Evolutionary conservation across 2,888 invertebrate species (phyloP), one percentile per base, ranked within the genome.

Genomic region (Eristalinus aeneus): DNA sequence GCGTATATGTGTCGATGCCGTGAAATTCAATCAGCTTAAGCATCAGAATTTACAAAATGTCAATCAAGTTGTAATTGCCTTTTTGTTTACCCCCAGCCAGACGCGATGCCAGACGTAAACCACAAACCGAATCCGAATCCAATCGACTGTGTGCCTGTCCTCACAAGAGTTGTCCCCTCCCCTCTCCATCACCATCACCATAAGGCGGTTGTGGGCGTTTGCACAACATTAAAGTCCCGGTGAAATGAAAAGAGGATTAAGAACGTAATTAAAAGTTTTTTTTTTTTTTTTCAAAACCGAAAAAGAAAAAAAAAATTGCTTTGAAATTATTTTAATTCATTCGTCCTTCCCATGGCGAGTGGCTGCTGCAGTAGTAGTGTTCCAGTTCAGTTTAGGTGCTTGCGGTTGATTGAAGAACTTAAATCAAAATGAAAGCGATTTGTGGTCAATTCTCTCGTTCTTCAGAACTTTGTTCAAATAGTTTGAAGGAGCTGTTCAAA

Each of bases 381-480:
- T 22, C 54, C 34, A 80, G 71, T 72, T 67, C 5, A 5, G 27
- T 27, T 72, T 73, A 22, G 56, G 46, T 71, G 31, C 58, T 65
- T 46, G 69, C 27, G 63, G 27, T 69, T 85, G 85, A 85, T 85
- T 81, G 76, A 68, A 84, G 76, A 68, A 80, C 71, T 54, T 23
- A 54, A 85, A 72, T 85, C 81, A 81, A 85, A 81, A 73, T 73
- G 81, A 69, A 85, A 85, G 81, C 81, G 60, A 76, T 81, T 81
- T 85, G 85, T 76, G 85, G 81, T 85, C 85, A 76, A 85, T 85
- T 85, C 81, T 56, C 58, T 76, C 76, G 58, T 53, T 80, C 63
- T 68, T 72, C 27, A 63, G 27, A 68, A 76, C 61, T 65, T 75
- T 74, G 46, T 46, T 46, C 16, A 8, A 16, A 46, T 46, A 16